phyloP scores from a whole-genome alignment of 2,888 invertebrate species.

The Agriotes lineatus region DNA sequence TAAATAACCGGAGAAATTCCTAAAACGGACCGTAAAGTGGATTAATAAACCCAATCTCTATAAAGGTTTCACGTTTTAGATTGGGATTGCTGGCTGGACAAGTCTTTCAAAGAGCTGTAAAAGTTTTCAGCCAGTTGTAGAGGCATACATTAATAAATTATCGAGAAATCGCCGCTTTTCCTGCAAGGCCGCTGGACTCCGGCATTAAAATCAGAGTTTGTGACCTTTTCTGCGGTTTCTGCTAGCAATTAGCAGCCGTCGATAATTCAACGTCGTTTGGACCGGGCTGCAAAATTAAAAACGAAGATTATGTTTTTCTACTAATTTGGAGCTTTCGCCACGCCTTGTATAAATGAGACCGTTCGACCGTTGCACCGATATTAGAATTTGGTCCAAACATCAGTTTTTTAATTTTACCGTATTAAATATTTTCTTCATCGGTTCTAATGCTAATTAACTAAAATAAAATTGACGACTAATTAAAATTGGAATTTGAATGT shows the following conservation, averaged over 20 bases:
- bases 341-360: no score
- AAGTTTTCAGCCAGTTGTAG: slow-evolving; percentile 11
- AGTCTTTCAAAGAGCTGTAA: slow-evolving; percentile 15
- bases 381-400: no score
- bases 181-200: neutral
- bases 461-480: no score
- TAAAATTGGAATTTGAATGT: no score
- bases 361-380: no score
- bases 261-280: neutral
- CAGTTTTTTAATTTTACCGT: no score
- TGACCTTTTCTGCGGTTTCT: neutral
- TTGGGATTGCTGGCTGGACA: neutral
- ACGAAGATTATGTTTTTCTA: neutral
- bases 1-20: slow-evolving; percentile 16
- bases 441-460: no score
- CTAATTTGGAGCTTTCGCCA: no score
- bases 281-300: neutral
- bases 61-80: slow-evolving; percentile 8
- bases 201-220: neutral
- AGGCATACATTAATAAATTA: slow-evolving; percentile 14
- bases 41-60: slow-evolving; percentile 18
- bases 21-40: slow-evolving; percentile 4
- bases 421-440: no score
- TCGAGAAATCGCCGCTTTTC: slow-evolving; percentile 2
- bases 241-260: neutral